A percentile compares a stretch with the other conserved stretches of the same genome.
phyloP scores from a whole-genome alignment of 1,140 invertebrate species.

The Habropoda laboriosa region DNA sequence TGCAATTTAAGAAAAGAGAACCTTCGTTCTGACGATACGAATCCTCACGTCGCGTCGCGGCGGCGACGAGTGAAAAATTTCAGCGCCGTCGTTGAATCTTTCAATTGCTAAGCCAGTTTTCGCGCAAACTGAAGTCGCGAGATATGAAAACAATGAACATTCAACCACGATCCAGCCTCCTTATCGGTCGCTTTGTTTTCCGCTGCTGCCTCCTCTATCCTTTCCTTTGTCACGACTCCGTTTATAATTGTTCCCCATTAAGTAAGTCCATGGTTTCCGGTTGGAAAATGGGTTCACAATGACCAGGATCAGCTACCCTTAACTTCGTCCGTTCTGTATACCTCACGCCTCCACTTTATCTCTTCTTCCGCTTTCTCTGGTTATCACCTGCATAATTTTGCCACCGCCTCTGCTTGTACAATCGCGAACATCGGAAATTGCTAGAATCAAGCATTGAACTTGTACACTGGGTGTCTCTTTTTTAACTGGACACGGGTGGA shows the following conservation, averaged over 20 bases:
- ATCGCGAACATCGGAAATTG: neutral
- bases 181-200: constrained; percentile 15
- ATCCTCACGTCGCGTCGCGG: too few species aligned
- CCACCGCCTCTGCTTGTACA: constrained; percentile 16
- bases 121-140: neutral
- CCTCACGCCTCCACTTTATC: neutral
- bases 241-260: constrained; percentile 71
- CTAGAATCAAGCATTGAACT: neutral
- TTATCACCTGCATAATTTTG: constrained; percentile 62
- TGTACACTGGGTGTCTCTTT: too few species aligned
- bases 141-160: constrained; percentile 53
- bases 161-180: constrained; percentile 45
- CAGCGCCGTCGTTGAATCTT: neutral
- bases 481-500: too few species aligned
- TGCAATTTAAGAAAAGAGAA: neutral
- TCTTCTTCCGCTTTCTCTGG: neutral
- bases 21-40: neutral
- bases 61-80: neutral
- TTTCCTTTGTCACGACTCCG: constrained; percentile 47
- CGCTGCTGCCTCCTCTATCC: constrained; percentile 28
- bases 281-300: constrained; percentile 20
- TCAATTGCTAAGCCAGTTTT: constrained; percentile 31
- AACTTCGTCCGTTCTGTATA: constrained; percentile 49
- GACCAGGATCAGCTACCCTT: constrained; percentile 45
- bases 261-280: constrained; percentile 54